Evolutionary conservation across 2,797 vertebrate species (phyloP), one percentile per base, ranked within the genome.

Genomic region (Danionella dracula): DNA sequence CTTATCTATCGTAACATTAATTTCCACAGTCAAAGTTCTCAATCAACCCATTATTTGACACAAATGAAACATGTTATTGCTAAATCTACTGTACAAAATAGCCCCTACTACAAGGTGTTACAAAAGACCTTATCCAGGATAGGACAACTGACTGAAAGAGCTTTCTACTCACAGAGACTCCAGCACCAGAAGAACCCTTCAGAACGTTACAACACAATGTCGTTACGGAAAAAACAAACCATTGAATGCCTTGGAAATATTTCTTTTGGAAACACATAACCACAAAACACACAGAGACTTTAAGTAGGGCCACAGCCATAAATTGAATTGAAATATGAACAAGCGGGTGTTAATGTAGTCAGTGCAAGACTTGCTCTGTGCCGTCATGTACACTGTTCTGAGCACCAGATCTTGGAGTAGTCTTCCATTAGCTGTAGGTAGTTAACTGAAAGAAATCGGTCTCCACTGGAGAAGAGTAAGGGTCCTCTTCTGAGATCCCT

Each of bases 21-120:
- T 51, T 65, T 60, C 21, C 45, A 38, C 27, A 34, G 15, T 51
- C 13, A 44, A 61, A 77, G 60, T 63, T 37, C 42, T 13, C 9
- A 31, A 19, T 57, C 9, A 13, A 31, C 1, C 55, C 35, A 4
- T 54, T 56, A 75, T 55, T 73, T 67, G 37, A 8, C 41, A 58
- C 32, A 42, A 6, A 58, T 45, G 75, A 68, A 84, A 60, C 19
- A 49, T 79, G 79, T 91, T 91, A 91, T 91, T 91, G 90, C 89
- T 90, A 85, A 89, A 83, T 80, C 87, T 87, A 88, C 76, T 78
- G 73, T 68, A 90, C 72, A 86, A 88, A 89, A 86, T 75, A 72
- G 74, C 76, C 81, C 76, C 81, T 87, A 88, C 88, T 90, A 90
- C 89, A 87, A 72, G 81, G 82, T 81, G 84, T 83, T 88, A 83